A percentile compares a stretch with the other conserved stretches of the same genome.
Conservation (phyloP, 2,888 invertebrate genomes). For the Caenorhabditis imperialis region DNA sequence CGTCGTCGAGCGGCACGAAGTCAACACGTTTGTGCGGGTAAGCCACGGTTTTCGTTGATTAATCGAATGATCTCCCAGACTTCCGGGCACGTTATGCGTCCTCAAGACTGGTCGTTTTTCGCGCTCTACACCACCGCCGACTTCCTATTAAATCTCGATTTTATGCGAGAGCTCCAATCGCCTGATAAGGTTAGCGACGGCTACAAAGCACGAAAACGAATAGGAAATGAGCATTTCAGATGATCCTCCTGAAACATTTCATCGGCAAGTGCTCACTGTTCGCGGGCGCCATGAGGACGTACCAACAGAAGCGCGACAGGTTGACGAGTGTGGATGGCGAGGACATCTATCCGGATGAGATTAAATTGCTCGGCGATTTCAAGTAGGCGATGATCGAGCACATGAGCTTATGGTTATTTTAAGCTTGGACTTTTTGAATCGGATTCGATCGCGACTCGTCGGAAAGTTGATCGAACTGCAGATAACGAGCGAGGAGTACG, state of each 20-base stretch:
- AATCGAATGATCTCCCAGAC: neutral
- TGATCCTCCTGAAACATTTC: constrained; percentile 8
- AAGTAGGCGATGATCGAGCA: neutral
- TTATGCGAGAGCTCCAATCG: constrained; percentile 10
- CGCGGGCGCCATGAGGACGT: constrained; percentile 26
- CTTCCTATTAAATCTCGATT: constrained; percentile 10
- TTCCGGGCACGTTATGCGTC: constrained; percentile 6
- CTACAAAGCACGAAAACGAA: neutral
- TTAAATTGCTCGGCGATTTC: neutral
- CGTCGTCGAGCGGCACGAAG: neutral
- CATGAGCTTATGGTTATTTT: too few relatives aligned
- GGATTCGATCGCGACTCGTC: constrained; percentile 16
- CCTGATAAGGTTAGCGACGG: constrained; percentile 6
- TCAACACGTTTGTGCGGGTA: constrained; percentile 8
- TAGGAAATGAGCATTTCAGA: neutral
- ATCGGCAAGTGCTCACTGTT: constrained; percentile 18
- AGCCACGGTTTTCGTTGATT: neutral
- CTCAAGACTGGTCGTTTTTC: constrained; percentile 33
- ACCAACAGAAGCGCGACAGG: constrained; percentile 4
- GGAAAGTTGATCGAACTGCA: constrained; percentile 4
- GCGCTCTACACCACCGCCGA: constrained; percentile 31
- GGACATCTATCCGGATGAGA: constrained; percentile 34
- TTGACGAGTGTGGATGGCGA: constrained; percentile 29
- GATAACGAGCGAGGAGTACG: constrained; percentile 12
- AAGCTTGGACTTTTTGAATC: constrained; percentile 22